These are phyloP conservation scores for Leucozona laternaria DNA, from an alignment of 2,888 invertebrate species.

Conservation along the genomic window DNA sequence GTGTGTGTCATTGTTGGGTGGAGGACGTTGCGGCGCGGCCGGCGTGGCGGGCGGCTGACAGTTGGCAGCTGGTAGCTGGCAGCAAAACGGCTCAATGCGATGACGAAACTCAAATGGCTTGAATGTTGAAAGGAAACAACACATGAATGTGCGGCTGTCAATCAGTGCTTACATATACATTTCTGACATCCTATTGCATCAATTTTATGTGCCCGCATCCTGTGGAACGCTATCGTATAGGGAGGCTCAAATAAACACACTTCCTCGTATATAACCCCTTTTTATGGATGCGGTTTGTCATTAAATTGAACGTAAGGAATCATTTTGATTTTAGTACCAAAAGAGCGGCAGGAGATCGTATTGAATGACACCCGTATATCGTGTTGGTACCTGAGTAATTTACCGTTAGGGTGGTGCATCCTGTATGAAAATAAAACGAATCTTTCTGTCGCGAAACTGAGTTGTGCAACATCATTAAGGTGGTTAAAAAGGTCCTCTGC, in stretches of 20 bases:
- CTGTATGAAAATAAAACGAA: conserved; percentile 29
- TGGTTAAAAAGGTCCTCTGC: conserved; percentile 9
- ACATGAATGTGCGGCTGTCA: conserved; percentile 53
- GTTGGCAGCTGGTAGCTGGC: background rate
- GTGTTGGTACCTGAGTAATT: conserved; percentile 49
- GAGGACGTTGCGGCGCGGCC: background rate
- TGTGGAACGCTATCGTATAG: background rate
- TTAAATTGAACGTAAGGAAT: conserved; percentile 65
- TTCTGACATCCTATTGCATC: conserved; percentile 22
- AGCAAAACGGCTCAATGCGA: background rate
- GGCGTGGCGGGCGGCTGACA: too few relatives aligned
- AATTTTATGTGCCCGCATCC: conserved; percentile 18
- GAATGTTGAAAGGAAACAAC: conserved; percentile 47
- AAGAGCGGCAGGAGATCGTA: conserved; percentile 31
- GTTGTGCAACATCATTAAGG: conserved; percentile 33
- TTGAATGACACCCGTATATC: conserved; percentile 47
- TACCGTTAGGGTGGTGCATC: conserved; percentile 49
- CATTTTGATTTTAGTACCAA: conserved; percentile 43
- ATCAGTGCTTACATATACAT: conserved; percentile 55
- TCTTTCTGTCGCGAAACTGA: background rate
- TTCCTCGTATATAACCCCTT: conserved; percentile 48
- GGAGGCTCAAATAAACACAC: background rate
- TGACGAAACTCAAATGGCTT: conserved; percentile 48
- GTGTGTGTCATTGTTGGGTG: conserved; percentile 26
- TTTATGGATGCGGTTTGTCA: conserved; percentile 62